Percentiles rank a stretch among this genome's conserved stretches.
phyloP scores from a whole-genome alignment of 2,797 vertebrate species.

The Spondyliosoma cantharus region DNA sequence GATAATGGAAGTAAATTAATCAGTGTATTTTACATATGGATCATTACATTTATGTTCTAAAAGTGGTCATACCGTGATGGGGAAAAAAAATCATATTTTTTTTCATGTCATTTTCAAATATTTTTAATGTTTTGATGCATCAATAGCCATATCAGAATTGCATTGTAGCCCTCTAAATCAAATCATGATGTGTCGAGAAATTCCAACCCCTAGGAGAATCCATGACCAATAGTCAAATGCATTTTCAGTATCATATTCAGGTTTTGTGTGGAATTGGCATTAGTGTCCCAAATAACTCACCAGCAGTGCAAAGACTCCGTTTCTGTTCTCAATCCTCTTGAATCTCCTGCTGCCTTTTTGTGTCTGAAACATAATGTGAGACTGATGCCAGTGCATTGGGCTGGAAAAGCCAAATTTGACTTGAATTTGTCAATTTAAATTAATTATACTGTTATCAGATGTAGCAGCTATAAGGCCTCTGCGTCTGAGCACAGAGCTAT shows the following conservation, averaged over 20 bases:
- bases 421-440: constrained; percentile 50
- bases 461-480: constrained; percentile 17
- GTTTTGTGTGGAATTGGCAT: constrained; percentile 42
- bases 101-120: no score
- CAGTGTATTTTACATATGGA: no score
- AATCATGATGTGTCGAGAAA: no score
- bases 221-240: constrained; percentile 23
- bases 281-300: constrained; percentile 80
- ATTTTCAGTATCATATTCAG: constrained; percentile 23
- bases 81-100: no score
- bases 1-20: no score
- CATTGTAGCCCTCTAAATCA: no score
- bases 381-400: constrained; percentile 79
- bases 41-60: no score
- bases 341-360: constrained; percentile 91
- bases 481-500: constrained; percentile 19
- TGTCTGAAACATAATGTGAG: constrained; percentile 88
- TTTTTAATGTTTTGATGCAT: no score
- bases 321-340: constrained; percentile 93
- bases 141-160: no score
- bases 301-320: constrained; percentile 90
- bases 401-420: constrained; percentile 51
- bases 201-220: not conserved
- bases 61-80: no score
- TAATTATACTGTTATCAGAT: constrained; percentile 26